These are phyloP conservation scores for Schizopygopsis pylzovi DNA, from an alignment of 2,797 vertebrate genomes.

Conservation along the genomic window DNA sequence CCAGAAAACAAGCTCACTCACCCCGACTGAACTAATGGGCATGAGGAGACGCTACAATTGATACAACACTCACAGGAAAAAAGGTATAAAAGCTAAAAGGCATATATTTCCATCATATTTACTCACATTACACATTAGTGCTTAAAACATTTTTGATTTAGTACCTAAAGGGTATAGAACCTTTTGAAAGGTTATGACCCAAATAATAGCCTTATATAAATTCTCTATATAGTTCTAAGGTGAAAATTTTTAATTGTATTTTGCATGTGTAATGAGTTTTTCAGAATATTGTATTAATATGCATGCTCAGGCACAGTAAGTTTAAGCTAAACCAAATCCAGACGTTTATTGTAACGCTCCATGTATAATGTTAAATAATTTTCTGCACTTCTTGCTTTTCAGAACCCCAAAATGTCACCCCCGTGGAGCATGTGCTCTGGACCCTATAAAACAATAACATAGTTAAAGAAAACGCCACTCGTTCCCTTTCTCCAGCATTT, in stretches of 20 bases:
- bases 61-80: neutral
- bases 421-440: constrained; percentile 9
- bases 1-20: neutral
- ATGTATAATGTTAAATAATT: constrained; percentile 21
- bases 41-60: neutral
- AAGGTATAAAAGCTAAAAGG: neutral
- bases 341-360: constrained; percentile 1
- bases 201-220: neutral
- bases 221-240: neutral
- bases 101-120: neutral
- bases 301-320: neutral
- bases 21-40: neutral
- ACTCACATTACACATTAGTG: neutral
- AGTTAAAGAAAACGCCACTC: constrained; percentile 33
- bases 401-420: neutral
- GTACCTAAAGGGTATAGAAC: neutral
- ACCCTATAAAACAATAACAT: neutral
- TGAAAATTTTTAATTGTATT: neutral
- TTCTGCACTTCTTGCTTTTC: constrained; percentile 14
- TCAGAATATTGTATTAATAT: neutral
- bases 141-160: neutral
- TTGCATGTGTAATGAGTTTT: neutral
- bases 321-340: neutral
- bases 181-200: neutral
- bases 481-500: constrained; percentile 37